Base-by-base conservation (phyloP, 2,797 vertebrate species). In the Chelon labrosus region DNA sequence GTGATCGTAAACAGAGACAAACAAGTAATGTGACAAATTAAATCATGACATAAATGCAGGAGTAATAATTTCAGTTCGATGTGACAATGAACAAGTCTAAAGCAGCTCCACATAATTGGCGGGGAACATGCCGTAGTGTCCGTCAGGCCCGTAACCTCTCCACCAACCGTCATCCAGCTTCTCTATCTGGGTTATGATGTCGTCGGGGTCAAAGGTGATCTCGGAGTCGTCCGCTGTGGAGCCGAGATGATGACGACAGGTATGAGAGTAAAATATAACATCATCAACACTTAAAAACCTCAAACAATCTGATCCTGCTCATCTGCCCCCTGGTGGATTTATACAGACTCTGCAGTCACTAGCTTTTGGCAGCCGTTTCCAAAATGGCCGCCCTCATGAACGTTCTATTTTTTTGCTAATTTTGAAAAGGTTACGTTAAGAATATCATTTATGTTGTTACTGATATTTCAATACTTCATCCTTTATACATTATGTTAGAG, bases 131-230 rank as follows among this genome's bases (percentile, higher is more conserved):
- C 98, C 98, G 0, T 94, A 97, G 75, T 91, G 91, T 44, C 97
- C 97, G 0, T 95, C 88, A 0, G 97, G 96, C 0, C 94, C 94
- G 0, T 84, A 93, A 19, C 97, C 97, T 0, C 95, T 95, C 97
- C 98, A 99, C 98, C 98, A 99, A 79, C 97, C 97, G 51, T 97
- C 96, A 0, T 98, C 97, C 0, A 97, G 89, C 94, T 95, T 96
- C 69, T 99, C 97, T 0, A 99, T 96, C 73, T 93, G 93, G 0
- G 94, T 96, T 88, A 99, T 98, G 65, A 99, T 89, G 88, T 99
- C 97, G 68, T 94, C 94, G 0, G 97, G 98, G 80, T 98, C 96
- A 66, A 99, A 97, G 53, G 96, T 96, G 91, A 99, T 97, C 92
- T 99, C 97, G 0, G 95, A 95, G 70, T 97, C 94, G 0, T 99